Percentiles rank a stretch among this genome's conserved stretches.
These are phyloP conservation scores for Lepidocyrtoides sp. DNA, from an alignment of 2,888 invertebrate genomes.

Conservation along the genomic window DNA sequence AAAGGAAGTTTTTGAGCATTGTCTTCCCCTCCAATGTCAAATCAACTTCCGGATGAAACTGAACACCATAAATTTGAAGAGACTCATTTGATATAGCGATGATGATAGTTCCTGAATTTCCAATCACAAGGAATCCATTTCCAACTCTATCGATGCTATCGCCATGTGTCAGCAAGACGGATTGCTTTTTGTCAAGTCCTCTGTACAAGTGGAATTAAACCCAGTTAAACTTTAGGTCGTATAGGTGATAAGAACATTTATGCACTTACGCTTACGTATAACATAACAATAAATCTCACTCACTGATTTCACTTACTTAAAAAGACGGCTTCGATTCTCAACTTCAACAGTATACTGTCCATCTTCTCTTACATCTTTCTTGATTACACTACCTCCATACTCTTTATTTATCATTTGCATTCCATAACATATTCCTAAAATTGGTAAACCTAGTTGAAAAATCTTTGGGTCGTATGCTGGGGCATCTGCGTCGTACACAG, in stretches of 20 bases:
- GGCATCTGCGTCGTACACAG: conserved; percentile 98
- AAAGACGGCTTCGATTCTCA: conserved; percentile 95
- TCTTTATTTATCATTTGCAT: conserved; percentile 99
- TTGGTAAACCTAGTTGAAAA: conserved; percentile 97
- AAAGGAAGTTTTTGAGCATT: conserved; percentile 98
- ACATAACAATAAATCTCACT: background rate
- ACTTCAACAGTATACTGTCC: conserved; percentile 97
- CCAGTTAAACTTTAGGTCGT: too few species aligned
- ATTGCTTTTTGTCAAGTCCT: conserved; percentile 94
- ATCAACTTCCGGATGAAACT: conserved; percentile 99
- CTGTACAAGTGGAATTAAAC: too few species aligned
- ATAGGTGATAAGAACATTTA: too few species aligned
- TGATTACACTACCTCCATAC: conserved; percentile 96
- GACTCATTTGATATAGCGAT: conserved; percentile 97
- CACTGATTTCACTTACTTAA: conserved; percentile 91
- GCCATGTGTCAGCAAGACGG: conserved; percentile 98
- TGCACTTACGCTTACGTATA: conserved; percentile 12
- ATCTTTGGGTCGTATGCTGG: conserved; percentile 98
- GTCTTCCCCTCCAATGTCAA: conserved; percentile 96
- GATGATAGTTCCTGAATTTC: conserved; percentile 93
- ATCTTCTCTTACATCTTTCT: conserved; percentile 96
- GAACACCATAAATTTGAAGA: conserved; percentile 96
- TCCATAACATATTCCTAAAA: conserved; percentile 98
- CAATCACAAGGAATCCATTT: conserved; percentile 94
- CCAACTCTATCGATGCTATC: conserved; percentile 98